phyloP scores from a whole-genome alignment of 2,113 vertebrate genomes.

The Zingel zingel region DNA sequence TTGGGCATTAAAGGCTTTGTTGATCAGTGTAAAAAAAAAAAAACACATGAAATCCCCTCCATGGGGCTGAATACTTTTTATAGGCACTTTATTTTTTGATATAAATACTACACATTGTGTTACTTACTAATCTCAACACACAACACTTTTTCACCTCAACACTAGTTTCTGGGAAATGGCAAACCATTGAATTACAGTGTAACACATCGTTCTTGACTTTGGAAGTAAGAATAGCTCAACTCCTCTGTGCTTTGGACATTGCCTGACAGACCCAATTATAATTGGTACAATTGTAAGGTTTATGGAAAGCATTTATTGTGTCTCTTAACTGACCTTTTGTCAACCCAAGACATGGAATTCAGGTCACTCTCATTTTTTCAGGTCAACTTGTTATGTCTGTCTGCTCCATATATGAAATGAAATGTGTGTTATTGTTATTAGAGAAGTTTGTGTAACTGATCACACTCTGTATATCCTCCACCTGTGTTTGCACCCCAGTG shows the following conservation, averaged over 20 bases:
- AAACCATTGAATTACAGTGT: neutral
- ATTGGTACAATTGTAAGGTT: neutral
- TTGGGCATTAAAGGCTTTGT: neutral
- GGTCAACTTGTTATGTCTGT: neutral
- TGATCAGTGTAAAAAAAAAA: neutral
- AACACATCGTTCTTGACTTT: neutral
- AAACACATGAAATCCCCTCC: neutral
- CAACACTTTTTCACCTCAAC: neutral
- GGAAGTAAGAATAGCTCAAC: neutral
- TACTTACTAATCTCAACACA: neutral
- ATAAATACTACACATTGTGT: neutral
- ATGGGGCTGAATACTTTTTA: neutral
- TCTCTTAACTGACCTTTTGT: neutral
- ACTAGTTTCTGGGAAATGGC: neutral
- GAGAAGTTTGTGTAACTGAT: conserved; percentile 28
- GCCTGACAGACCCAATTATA: conserved; percentile 8
- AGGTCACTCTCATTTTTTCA: neutral
- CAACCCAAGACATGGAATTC: neutral
- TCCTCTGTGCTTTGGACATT: neutral
- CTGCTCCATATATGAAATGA: neutral
- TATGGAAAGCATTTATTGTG: neutral
- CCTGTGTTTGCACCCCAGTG: neutral
- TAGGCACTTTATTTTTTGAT: neutral
- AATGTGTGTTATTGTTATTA: neutral
- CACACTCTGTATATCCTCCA: neutral